These are phyloP conservation scores for Nannobrachium achirus DNA, from an alignment of 2,113 vertebrate species.

Conservation along the genomic window DNA sequence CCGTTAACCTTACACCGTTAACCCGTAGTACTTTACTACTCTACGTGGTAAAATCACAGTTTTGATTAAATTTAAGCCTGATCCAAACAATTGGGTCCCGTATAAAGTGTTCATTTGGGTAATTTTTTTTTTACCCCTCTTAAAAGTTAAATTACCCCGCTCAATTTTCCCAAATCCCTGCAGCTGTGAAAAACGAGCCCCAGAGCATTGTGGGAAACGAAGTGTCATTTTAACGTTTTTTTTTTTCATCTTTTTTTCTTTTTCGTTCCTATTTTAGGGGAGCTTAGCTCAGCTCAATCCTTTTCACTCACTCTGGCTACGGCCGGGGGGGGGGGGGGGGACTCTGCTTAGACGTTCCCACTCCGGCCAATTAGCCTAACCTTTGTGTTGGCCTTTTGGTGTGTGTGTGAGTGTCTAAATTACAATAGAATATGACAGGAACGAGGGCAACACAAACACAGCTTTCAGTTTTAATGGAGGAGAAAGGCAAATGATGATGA, in stretches of 20 bases:
- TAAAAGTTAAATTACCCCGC: too few relatives aligned
- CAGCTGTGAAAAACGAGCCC: too few relatives aligned
- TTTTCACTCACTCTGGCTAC: slow-evolving; percentile 16
- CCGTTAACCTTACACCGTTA: too few relatives aligned
- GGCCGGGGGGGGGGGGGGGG: slow-evolving; percentile 46
- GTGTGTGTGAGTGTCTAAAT: slow-evolving; percentile 37
- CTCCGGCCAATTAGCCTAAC: slow-evolving; percentile 23
- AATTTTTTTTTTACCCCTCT: too few relatives aligned
- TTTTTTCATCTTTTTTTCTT: too few relatives aligned
- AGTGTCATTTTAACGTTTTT: background rate
- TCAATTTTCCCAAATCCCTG: too few relatives aligned
- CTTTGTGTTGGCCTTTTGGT: slow-evolving; percentile 46
- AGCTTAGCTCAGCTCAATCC: slow-evolving; percentile 3
- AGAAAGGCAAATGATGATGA: slow-evolving; percentile 44
- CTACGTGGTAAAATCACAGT: too few relatives aligned
- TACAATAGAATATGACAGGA: slow-evolving; percentile 28
- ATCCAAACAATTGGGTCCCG: too few relatives aligned
- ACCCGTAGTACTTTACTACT: too few relatives aligned
- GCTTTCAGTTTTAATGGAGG: slow-evolving; percentile 38
- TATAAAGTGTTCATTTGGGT: too few relatives aligned
- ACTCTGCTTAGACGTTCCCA: slow-evolving; percentile 22
- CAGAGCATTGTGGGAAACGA: background rate
- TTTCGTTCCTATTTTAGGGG: background rate
- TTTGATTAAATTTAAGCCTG: too few relatives aligned
- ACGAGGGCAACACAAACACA: slow-evolving; percentile 49